Base-by-base conservation (phyloP, 2,888 invertebrate species). In the Synergus umbraculus region DNA sequence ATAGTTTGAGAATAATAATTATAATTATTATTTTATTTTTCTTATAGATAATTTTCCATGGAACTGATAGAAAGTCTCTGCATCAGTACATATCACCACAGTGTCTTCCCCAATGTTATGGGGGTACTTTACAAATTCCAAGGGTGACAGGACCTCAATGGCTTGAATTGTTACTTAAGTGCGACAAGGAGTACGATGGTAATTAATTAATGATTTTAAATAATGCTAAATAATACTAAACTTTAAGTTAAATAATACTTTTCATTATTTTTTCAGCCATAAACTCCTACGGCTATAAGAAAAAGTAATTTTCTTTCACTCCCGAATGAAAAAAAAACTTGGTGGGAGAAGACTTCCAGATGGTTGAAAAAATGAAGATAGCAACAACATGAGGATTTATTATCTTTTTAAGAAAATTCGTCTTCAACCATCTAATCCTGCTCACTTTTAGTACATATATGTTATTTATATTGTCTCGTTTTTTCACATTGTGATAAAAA, bases 131-230 rank as follows among this genome's bases (percentile, higher is more conserved):
- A 43, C 94, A 95, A 79, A 93, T 96, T 80, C 95, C 96, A 0
- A 93, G 94, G 81, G 94, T 97, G 54, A 94, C 94, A 7, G 97
- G 97, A 1, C 91, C 93, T 0, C 95, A 96, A 84, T 96, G 97
- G 96, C 93, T 95, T 83, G 94, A 96, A 87, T 92, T 97, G 49
- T 92, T 97, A 81, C 87, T 95, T 44, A 94, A 94, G 91, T 96
- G 96, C 89, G 96, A 97, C 87, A 92, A 94, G 77, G 97, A 97
- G 91, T 97, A 95, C 89, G 93, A 93, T 84, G 96, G 96, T 96
- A 90, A 54, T 80, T 63, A 46, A 22, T n/a, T 63, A 46, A 22
- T n/a, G 37, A n/a, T 3, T 13, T 29, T 29, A 63, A 63, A 63
- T 29, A 60, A 60, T 10, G 37, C 37, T 37, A 37, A 37, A 37